Conservation (phyloP, 2,797 vertebrate species). For the Atherinosoma microstoma region DNA sequence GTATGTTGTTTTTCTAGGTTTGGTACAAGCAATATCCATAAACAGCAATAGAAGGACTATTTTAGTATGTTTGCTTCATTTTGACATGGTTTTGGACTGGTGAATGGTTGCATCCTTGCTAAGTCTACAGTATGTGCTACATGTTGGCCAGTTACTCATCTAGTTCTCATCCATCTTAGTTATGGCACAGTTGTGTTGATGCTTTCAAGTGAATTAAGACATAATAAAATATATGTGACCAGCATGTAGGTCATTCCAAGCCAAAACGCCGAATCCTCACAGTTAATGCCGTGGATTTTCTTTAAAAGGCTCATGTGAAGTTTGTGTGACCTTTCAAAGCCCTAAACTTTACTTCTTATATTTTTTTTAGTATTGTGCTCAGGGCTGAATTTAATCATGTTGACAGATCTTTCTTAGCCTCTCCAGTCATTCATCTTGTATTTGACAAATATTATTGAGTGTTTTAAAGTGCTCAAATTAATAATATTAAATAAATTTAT, state of each 20-base stretch:
- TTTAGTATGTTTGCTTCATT: slow-evolving; percentile 39
- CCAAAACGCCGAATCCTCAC: background rate
- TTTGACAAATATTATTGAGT: background rate
- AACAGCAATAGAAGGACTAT: slow-evolving; percentile 36
- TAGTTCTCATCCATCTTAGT: slow-evolving; percentile 8
- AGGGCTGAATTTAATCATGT: background rate
- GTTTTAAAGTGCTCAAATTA: background rate
- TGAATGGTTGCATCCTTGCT: slow-evolving; percentile 64
- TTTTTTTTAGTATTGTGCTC: background rate
- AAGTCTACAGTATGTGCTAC: slow-evolving; percentile 42
- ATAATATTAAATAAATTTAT: background rate
- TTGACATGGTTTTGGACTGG: slow-evolving; percentile 49
- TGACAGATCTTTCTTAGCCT: background rate
- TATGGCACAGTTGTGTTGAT: slow-evolving; percentile 22
- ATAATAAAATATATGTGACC: slow-evolving; percentile 40
- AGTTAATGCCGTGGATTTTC: background rate
- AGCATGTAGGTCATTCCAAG: slow-evolving; percentile 38
- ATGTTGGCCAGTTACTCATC: slow-evolving; percentile 57
- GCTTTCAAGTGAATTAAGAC: slow-evolving; percentile 25
- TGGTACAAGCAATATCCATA: slow-evolving; percentile 63
- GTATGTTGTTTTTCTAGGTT: slow-evolving; percentile 93
- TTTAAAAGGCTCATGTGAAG: background rate
- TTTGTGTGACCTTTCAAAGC: background rate
- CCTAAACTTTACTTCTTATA: background rate
- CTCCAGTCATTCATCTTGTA: background rate